Conservation (phyloP, 2,888 invertebrate species). For the Ceraclea dissimilis region DNA sequence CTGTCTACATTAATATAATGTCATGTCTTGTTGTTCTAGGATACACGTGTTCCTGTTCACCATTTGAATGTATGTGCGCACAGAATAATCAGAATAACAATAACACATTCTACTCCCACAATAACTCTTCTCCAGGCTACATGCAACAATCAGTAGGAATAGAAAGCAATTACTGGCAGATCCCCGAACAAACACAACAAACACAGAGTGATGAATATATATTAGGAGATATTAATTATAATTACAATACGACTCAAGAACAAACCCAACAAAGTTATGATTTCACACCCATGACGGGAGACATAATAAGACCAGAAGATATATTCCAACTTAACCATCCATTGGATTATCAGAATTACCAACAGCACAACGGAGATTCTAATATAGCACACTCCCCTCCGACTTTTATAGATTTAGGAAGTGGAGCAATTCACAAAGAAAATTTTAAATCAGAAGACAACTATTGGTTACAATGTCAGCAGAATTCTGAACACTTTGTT, state of each 20-base stretch:
- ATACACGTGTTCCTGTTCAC: slow-evolving; percentile 63
- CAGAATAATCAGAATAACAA: slow-evolving; percentile 32
- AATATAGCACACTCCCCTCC: slow-evolving; percentile 58
- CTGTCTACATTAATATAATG: too few relatives aligned
- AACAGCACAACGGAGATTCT: slow-evolving; percentile 36
- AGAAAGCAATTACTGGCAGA: slow-evolving; percentile 33
- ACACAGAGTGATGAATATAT: slow-evolving; percentile 28
- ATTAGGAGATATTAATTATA: slow-evolving; percentile 32
- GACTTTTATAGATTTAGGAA: slow-evolving; percentile 63
- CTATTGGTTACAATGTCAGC: slow-evolving; percentile 54
- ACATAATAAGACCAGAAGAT: slow-evolving; percentile 69
- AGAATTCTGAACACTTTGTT: slow-evolving; percentile 41
- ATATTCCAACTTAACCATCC: slow-evolving; percentile 72
- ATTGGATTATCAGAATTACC: slow-evolving; percentile 51
- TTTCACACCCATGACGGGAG: slow-evolving; percentile 52
- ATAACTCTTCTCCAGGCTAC: slow-evolving; percentile 24
- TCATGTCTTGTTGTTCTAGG: slow-evolving; percentile 36
- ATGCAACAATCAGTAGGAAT: slow-evolving; percentile 20
- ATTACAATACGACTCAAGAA: slow-evolving; percentile 36
- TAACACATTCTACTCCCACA: slow-evolving; percentile 30
- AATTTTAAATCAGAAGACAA: slow-evolving; percentile 48
- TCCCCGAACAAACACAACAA: slow-evolving; percentile 37
- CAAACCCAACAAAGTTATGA: slow-evolving; percentile 42
- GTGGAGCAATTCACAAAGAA: slow-evolving; percentile 58
- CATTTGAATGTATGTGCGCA: slow-evolving; percentile 66